phyloP scores from a whole-genome alignment of 2,113 vertebrate species.

The Ahaetulla prasina region DNA sequence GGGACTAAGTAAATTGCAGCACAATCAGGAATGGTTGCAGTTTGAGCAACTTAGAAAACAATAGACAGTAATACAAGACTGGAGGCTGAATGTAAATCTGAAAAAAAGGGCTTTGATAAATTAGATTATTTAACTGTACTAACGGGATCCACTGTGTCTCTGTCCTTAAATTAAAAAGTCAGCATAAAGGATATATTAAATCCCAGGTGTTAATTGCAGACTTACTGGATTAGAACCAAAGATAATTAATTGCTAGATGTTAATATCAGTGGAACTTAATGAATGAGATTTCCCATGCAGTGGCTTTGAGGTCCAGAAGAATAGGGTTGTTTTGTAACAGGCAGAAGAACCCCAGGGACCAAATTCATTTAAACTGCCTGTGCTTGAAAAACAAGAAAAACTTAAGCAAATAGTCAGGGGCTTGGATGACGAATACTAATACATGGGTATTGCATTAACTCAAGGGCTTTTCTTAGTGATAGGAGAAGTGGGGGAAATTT shows the following conservation, averaged over 20 bases:
- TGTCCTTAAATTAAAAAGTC: constrained; percentile 68
- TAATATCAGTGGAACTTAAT: constrained; percentile 62
- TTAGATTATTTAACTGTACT: constrained; percentile 47
- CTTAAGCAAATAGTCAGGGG: constrained; percentile 24
- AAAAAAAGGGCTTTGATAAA: constrained; percentile 8
- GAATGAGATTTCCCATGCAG: constrained; percentile 59
- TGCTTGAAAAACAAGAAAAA: constrained; percentile 42
- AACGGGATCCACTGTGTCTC: constrained; percentile 50
- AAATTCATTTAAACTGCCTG: constrained; percentile 55
- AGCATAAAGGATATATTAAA: constrained; percentile 64
- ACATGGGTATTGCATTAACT: constrained; percentile 30
- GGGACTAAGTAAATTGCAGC: not conserved
- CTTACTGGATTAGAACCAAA: constrained; percentile 71
- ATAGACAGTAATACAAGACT: not conserved
- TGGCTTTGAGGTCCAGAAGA: constrained; percentile 53
- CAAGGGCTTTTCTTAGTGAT: constrained; percentile 29
- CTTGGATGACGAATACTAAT: constrained; percentile 24
- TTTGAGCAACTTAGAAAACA: not conserved
- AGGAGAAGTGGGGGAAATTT: not conserved
- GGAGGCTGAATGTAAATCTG: not conserved
- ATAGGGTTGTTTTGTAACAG: constrained; percentile 54
- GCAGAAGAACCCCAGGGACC: constrained; percentile 38
- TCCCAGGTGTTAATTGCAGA: constrained; percentile 69
- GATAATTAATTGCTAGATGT: constrained; percentile 74
- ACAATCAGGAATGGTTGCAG: not conserved